phyloP scores from a whole-genome alignment of 2,888 invertebrate species.

The Matsumyia berberina region DNA sequence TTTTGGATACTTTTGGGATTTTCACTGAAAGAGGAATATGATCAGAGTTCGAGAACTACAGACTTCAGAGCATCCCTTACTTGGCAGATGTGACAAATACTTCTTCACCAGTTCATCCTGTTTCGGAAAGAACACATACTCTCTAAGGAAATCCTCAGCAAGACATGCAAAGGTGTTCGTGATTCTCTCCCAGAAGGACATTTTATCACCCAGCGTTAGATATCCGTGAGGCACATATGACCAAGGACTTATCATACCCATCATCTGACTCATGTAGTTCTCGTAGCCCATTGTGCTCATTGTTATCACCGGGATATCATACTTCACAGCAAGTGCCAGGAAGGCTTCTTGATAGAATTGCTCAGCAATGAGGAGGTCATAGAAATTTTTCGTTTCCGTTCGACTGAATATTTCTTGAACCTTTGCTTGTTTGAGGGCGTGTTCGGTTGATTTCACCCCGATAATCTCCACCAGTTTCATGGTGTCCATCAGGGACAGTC shows the following conservation, averaged over 20 bases:
- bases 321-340: conserved; percentile 83
- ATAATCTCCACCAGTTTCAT: conserved; percentile 81
- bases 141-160: conserved; percentile 81
- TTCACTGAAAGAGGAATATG: conserved; percentile 77
- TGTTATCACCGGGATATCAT: conserved; percentile 83
- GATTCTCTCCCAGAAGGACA: conserved; percentile 86
- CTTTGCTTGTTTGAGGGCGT: conserved; percentile 81
- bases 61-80: conserved; percentile 77
- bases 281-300: conserved; percentile 84
- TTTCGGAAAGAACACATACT: conserved; percentile 81
- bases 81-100: conserved; percentile 80
- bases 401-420: conserved; percentile 81
- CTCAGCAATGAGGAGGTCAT: conserved; percentile 84
- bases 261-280: conserved; percentile 84
- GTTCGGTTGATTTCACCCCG: conserved; percentile 81
- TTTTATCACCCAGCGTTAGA: conserved; percentile 84
- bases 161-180: conserved; percentile 84
- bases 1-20: conserved; percentile 82
- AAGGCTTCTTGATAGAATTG: conserved; percentile 84
- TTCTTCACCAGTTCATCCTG: conserved; percentile 81
- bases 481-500: conserved; percentile 79
- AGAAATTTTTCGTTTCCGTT: conserved; percentile 80
- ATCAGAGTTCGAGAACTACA: not conserved
- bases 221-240: conserved; percentile 85
- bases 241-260: conserved; percentile 85